Evolutionary conservation across 2,113 vertebrate genomes (phyloP).

Genomic region (Calyptommatus sinebrachiatus): DNA sequence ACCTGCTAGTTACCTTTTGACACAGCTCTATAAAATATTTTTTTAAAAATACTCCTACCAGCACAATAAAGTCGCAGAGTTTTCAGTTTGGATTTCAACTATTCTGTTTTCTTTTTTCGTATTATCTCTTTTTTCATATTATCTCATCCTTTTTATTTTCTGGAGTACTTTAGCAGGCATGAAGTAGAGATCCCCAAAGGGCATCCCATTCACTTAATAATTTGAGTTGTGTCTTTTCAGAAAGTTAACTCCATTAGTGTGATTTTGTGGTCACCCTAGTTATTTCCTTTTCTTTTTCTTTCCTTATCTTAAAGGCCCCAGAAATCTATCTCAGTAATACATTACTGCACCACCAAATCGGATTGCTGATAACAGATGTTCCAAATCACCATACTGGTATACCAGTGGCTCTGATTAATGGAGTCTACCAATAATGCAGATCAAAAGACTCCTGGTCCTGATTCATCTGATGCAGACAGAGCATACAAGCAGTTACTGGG

Average conservation of each 20-base stretch:
- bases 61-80: fast-evolving
- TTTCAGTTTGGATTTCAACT: neutral
- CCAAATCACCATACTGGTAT: too few species aligned
- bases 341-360: too few species aligned
- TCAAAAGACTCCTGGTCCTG: too few species aligned
- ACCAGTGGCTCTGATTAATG: too few species aligned
- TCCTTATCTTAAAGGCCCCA: too few species aligned
- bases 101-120: neutral
- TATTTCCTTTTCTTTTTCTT: too few species aligned
- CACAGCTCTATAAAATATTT: neutral
- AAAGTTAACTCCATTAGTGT: neutral
- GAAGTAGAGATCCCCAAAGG: neutral
- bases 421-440: too few species aligned
- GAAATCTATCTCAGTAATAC: too few species aligned
- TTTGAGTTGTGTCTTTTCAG: neutral
- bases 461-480: too few species aligned
- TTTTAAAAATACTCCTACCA: neutral
- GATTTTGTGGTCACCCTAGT: too few species aligned
- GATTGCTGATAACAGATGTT: too few species aligned
- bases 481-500: too few species aligned
- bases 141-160: neutral
- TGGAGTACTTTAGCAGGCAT: neutral
- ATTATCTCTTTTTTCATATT: neutral
- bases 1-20: neutral
- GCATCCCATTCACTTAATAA: neutral